Base-by-base conservation (phyloP, 1,140 invertebrate genomes). In the Cherax destructor region DNA sequence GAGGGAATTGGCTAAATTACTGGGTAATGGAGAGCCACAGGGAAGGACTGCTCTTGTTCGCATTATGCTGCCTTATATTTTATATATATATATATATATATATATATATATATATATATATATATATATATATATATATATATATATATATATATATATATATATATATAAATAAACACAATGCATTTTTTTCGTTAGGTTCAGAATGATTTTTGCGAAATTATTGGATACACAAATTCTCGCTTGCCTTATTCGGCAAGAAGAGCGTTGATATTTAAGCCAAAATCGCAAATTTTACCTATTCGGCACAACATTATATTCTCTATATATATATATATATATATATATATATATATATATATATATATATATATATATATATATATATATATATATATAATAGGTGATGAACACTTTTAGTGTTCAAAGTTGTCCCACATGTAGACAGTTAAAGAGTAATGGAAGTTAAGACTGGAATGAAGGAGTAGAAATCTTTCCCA, bases 1-100 rank as follows among this genome's bases (percentile, higher is more conserved):
- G 79, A 49, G 79, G 50, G 56, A 81, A 81, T 81, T 81, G 79
- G 79, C 52, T 81, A 56, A 61, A 81, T 81, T 81, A 81, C 79
- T 81, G 4, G 79, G 50, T 81, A 81, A 81, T 81, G 56, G 52
- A 47, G 79, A 56, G 79, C 18, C 18, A 7, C 21, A 49, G 4
- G 79, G 52, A 13, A 56, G 79, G 24, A 52, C 21, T n/a, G 41
- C 16, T 21, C 49, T 56, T 50, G 52, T 50, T 52, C n/a, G 1
- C 4, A 77, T 49, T 77, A 47, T 74, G 24, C 52, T 9, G 11
- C 52, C 0, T 56, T 74, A 6, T 72, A 72, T 24, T 5, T n/a
- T n/a, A 59, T 69, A 21, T 69, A 69, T 69, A 16, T n/a, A 69
- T 69, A 1, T 10, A 69, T 69, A 69, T n/a, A 69, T n/a, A 69